Evolutionary conservation across 2,113 vertebrate genomes (phyloP), one percentile per base, ranked within the genome.

Genomic region (Ophthalmolycus amberensis): DNA sequence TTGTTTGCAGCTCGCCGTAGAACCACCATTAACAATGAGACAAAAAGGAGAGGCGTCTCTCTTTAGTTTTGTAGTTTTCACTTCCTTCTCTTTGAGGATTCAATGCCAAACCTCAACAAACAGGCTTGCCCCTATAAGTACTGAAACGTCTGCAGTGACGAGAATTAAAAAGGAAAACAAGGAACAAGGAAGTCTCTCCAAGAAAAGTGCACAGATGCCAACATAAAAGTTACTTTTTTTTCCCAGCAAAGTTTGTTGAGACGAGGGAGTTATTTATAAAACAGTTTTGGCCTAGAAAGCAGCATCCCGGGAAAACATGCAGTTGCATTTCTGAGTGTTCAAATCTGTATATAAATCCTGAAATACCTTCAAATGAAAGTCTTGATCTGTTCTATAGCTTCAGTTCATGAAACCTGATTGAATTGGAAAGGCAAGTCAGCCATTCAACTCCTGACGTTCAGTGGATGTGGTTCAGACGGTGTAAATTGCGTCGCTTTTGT

Each of bases 261-360:
- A 64, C 27, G 44, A 25, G 11, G 29, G 34, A 75, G 38, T 44
- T 80, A 27, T 76, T 62, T 77, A 63, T 46, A 48, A 80, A 76
- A 44, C 11, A 1, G 8, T 56, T 73, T 54, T 70, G 76, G n/a
- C 71, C 50, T 65, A 48, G 65, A 81, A 77, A 77, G 63, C 54
- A 63, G 22, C 14, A 22, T 74, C 10, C 40, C 18, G n/a, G 6
- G 29, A 67, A 80, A 68, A 64, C 8, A 25, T 25, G 38, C n/a
- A 40, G 37, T 22, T 34, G 27, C 20, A 46, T 70, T 79, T 69
- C 37, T 58, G 22, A 50, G 71, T 22, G 3, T 60, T 72, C 37
- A 38, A 79, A 70, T 78, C 56, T 18, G 46, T 48, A 40, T 42
- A 59, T 37, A 58, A 56, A 75, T 72, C 34, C 32, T 62, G 42